These are phyloP conservation scores for Camelus bactrianus DNA, from an alignment of 2,113 vertebrate species.

Conservation along the genomic window DNA sequence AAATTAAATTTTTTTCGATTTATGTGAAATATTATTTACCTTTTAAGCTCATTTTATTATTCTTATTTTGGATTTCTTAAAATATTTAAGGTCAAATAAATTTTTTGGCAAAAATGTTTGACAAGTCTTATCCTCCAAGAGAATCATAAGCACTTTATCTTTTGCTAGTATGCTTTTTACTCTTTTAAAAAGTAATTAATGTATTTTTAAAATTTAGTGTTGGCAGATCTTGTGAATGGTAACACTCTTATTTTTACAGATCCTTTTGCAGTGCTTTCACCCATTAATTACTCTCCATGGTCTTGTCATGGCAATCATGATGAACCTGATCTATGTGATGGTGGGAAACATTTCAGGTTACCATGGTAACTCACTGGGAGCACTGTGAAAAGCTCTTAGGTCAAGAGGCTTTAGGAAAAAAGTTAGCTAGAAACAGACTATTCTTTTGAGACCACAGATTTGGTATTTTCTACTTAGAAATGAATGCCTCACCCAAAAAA, in stretches of 20 bases:
- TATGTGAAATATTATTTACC: not conserved
- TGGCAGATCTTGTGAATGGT: not conserved
- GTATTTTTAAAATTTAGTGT: not conserved
- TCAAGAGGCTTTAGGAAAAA: not conserved
- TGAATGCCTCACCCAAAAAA: not conserved
- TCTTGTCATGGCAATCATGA: not conserved
- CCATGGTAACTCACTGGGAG: not conserved
- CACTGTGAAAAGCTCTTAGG: not conserved
- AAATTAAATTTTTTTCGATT: slow-evolving; percentile 18
- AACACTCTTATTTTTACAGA: not conserved
- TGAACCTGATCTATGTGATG: not conserved
- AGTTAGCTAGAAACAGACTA: not conserved
- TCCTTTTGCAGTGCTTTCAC: not conserved
- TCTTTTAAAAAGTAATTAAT: not conserved
- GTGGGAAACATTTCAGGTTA: not conserved
- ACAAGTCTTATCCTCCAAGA: not conserved
- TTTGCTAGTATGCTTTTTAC: not conserved
- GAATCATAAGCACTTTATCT: not conserved
- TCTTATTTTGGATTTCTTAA: not conserved
- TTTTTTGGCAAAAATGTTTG: not conserved
- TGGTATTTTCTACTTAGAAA: slow-evolving; percentile 42
- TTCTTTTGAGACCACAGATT: not conserved
- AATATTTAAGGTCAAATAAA: slow-evolving; percentile 41
- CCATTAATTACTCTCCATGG: not conserved
- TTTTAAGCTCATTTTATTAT: not conserved